These are phyloP conservation scores for Emydoidea blandingii DNA, from an alignment of 2,797 vertebrate genomes.

Conservation along the genomic window DNA sequence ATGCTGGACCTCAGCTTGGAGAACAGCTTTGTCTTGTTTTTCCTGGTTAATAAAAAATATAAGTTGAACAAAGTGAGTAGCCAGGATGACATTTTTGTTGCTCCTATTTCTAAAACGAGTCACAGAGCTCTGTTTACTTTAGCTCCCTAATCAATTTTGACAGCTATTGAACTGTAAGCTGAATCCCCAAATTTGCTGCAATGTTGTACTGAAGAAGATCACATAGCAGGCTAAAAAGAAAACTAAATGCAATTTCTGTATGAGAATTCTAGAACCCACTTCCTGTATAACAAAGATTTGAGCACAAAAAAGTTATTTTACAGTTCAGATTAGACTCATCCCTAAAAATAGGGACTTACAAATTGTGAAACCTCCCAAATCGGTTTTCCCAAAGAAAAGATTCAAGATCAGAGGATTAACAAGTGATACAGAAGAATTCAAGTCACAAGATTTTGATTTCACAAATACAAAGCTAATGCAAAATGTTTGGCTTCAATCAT, in stretches of 20 bases:
- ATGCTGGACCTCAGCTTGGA: constrained; percentile 96
- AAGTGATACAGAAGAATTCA: background rate
- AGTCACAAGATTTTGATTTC: background rate
- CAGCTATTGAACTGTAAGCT: background rate
- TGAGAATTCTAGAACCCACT: background rate
- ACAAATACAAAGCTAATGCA: background rate
- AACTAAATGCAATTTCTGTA: background rate
- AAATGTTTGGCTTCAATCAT: background rate
- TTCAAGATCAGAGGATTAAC: background rate
- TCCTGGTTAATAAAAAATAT: constrained; percentile 84
- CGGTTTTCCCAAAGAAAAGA: background rate
- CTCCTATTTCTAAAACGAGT: constrained; percentile 7
- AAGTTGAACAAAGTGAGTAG: constrained; percentile 59
- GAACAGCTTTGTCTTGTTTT: constrained; percentile 96
- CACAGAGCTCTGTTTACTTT: background rate
- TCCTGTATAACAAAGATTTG: background rate
- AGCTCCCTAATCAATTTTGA: constrained; percentile 3
- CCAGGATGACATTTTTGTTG: constrained; percentile 1
- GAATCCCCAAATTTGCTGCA: constrained; percentile 10
- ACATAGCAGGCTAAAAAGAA: constrained; percentile 2
- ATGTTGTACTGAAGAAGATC: background rate
- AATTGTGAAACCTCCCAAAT: background rate
- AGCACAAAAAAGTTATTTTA: background rate
- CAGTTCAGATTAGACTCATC: background rate
- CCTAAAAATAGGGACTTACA: background rate